A percentile compares a stretch with the other conserved stretches of the same genome.
These are phyloP conservation scores for Nerophis ophidion DNA, from an alignment of 2,113 vertebrate species.

Conservation along the genomic window DNA sequence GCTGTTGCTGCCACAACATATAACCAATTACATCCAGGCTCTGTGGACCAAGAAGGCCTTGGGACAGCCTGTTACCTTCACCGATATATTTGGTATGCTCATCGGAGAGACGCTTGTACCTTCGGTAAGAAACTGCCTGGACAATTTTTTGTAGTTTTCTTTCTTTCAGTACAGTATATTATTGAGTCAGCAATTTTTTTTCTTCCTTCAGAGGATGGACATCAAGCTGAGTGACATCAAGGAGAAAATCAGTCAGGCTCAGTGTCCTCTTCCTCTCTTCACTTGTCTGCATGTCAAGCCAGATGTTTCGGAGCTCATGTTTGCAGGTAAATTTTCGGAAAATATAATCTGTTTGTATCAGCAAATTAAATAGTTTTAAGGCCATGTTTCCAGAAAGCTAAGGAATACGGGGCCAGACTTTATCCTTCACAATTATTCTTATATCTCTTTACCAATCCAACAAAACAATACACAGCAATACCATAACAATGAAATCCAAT, in stretches of 20 bases:
- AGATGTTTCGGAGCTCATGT: slow-evolving; percentile 97
- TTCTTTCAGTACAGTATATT: neutral
- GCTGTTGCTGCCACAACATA: slow-evolving; percentile 86
- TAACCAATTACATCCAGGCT: slow-evolving; percentile 90
- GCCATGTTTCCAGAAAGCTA: too few relatives aligned
- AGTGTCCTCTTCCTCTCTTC: slow-evolving; percentile 88
- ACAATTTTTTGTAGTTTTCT: neutral
- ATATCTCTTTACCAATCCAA: too few relatives aligned
- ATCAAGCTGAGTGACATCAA: slow-evolving; percentile 84
- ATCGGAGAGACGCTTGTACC: slow-evolving; percentile 95
- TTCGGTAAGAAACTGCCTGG: slow-evolving; percentile 72
- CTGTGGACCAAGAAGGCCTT: slow-evolving; percentile 93
- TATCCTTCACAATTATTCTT: too few relatives aligned
- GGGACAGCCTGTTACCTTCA: slow-evolving; percentile 96
- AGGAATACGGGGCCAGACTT: too few relatives aligned
- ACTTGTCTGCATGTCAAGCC: slow-evolving; percentile 97
- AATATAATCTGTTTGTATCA: too few relatives aligned
- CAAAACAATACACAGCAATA: too few relatives aligned
- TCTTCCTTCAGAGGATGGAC: slow-evolving; percentile 82
- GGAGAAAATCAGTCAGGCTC: slow-evolving; percentile 78
- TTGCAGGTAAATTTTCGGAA: slow-evolving; percentile 78
- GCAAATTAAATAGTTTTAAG: too few relatives aligned
- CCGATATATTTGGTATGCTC: slow-evolving; percentile 95
- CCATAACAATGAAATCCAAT: too few relatives aligned
- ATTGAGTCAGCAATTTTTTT: neutral